Evolutionary conservation across 2,797 vertebrate species (phyloP), one percentile per base, ranked within the genome.

Genomic region (Enteromius treurensis): DNA sequence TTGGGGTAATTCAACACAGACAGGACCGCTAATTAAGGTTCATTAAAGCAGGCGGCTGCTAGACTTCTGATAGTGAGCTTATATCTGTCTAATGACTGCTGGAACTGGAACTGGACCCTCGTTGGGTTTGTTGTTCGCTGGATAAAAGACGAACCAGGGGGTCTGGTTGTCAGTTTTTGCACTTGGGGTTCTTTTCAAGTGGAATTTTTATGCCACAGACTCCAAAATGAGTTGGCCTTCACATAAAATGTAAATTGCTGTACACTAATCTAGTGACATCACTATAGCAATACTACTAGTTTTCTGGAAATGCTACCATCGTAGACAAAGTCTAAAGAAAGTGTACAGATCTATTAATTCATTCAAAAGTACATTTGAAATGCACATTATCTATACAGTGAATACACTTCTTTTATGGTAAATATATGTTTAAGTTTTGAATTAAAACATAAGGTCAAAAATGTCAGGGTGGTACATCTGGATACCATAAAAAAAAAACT

Each of bases 21-120:
- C 91, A 89, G 92, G 94, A 92, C 92, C 90, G 90, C 92, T 95
- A 95, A 94, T 95, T 95, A 92, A 93, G 90, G 90, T 91, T 92
- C 89, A 91, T 94, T 94, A 91, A 93, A 93, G 93, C 93, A 90
- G 91, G 92, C 89, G 90, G 32, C 91, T 91, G 89, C 87, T 91
- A 91, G 88, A 91, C 89, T 91, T 93, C 91, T 92, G 92, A 92
- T 92, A 94, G 89, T 92, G 91, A 94, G 91, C 91, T 93, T 91
- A 92, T 93, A 91, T 91, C 90, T 84, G 90, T 84, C 90, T 94
- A 94, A 93, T 93, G 91, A 92, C 90, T 92, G 86, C 91, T 92
- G 92, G 91, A 90, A 91, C 91, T 87, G 90, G 89, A 85, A 91
- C 91, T 87, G 90, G 89, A 85, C 89, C 88, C 87, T 86, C 82